These are phyloP conservation scores for Acanthurus lineatus DNA, from an alignment of 2,797 vertebrate genomes.

Conservation along the genomic window DNA sequence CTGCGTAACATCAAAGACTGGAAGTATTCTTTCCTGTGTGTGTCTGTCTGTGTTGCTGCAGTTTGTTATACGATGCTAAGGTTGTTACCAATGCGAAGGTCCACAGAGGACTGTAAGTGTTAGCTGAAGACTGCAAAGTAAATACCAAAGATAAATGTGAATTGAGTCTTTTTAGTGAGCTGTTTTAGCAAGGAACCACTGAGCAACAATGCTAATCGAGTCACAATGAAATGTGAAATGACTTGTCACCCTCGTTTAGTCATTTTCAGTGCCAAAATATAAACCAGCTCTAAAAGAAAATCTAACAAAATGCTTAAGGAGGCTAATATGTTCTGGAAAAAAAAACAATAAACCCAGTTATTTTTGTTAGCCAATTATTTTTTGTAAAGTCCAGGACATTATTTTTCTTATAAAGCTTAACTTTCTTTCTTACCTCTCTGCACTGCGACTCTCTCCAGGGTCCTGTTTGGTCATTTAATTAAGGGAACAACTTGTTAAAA, in stretches of 20 bases:
- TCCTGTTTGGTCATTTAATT: background rate
- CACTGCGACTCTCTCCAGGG: background rate
- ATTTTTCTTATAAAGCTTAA: background rate
- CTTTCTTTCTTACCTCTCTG: background rate
- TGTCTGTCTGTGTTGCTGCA: background rate
- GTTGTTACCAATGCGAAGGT: background rate
- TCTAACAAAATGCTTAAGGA: background rate
- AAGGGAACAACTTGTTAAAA: background rate
- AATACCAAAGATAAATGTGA: conserved; percentile 7
- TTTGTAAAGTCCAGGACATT: background rate
- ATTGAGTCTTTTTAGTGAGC: background rate
- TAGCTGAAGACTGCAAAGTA: background rate
- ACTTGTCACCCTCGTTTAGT: conserved; percentile 4
- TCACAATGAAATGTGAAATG: background rate
- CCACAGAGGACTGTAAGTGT: background rate
- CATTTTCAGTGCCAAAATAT: background rate
- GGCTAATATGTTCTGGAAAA: background rate
- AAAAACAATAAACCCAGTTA: background rate
- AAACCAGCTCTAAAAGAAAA: background rate
- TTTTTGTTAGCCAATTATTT: too few relatives aligned
- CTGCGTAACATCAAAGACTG: conserved; percentile 58
- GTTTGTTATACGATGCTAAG: conserved; percentile 25
- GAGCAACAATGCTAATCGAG: conserved; percentile 10
- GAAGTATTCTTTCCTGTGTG: conserved; percentile 21
- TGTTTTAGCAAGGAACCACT: background rate